Evolutionary conservation across 2,113 vertebrate genomes (phyloP).

Genomic region (Boleophthalmus pectinirostris): DNA sequence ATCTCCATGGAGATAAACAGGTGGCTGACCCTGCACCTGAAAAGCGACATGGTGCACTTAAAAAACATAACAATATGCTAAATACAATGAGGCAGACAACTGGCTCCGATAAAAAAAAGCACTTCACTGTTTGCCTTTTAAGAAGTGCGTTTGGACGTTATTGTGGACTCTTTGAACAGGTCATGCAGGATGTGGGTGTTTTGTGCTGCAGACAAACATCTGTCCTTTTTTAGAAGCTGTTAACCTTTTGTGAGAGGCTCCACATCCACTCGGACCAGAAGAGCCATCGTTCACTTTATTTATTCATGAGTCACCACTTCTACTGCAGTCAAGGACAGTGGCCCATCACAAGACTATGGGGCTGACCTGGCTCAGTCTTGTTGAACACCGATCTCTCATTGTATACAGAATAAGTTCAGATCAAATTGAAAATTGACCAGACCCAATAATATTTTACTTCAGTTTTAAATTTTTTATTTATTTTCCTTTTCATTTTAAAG

Average conservation of each 20-base stretch:
- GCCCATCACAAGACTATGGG: not conserved
- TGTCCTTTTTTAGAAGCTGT: slow-evolving; percentile 46
- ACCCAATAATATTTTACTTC: not conserved
- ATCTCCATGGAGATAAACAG: too few species aligned
- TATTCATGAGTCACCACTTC: slow-evolving; percentile 38
- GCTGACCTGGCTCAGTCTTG: not conserved
- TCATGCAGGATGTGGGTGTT: not conserved
- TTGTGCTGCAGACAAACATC: slow-evolving; percentile 20
- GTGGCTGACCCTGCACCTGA: too few species aligned
- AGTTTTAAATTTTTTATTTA: too few species aligned
- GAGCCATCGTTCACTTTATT: slow-evolving; percentile 45
- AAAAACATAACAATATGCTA: too few species aligned
- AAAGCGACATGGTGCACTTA: too few species aligned
- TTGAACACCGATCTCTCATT: not conserved
- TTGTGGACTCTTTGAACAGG: not conserved
- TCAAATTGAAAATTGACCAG: not conserved
- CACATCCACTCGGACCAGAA: slow-evolving; percentile 28
- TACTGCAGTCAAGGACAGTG: slow-evolving; percentile 23
- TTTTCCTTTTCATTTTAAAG: too few species aligned
- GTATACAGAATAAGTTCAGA: too few species aligned
- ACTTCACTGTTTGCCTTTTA: too few species aligned
- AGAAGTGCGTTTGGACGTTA: not conserved
- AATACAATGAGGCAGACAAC: too few species aligned
- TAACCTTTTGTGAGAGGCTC: slow-evolving; percentile 49
- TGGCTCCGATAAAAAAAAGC: too few species aligned